These are phyloP conservation scores for Hippocampus zosterae DNA, from an alignment of 2,113 vertebrate genomes.

Conservation along the genomic window DNA sequence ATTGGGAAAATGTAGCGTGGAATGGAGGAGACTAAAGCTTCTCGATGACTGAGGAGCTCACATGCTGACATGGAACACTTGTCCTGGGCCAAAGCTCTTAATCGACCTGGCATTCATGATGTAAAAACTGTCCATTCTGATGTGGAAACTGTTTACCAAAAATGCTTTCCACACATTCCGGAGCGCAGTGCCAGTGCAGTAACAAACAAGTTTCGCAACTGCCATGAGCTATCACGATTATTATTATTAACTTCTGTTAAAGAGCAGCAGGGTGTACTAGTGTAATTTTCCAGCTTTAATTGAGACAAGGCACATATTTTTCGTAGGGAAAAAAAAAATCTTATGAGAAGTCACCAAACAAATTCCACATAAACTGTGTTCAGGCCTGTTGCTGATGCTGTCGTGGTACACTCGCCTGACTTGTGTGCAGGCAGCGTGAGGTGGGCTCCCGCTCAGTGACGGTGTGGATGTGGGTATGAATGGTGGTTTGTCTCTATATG, in stretches of 20 bases:
- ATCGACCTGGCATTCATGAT: slow-evolving; percentile 5
- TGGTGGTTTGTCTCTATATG: too few relatives aligned
- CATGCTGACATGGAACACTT: slow-evolving; percentile 6
- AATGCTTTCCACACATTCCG: neutral
- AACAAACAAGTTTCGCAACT: slow-evolving; percentile 16
- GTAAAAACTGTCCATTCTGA: neutral
- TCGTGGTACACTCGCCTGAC: too few relatives aligned
- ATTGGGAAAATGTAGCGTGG: slow-evolving; percentile 33
- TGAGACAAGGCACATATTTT: neutral
- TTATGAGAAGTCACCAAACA: too few relatives aligned
- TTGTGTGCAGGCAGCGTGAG: too few relatives aligned
- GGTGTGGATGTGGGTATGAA: too few relatives aligned
- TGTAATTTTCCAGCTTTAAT: neutral
- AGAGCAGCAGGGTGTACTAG: neutral
- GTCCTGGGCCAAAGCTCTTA: neutral
- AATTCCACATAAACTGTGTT: neutral
- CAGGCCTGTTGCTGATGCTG: too few relatives aligned
- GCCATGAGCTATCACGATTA: neutral
- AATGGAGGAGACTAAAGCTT: slow-evolving; percentile 3
- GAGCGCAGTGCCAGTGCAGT: neutral
- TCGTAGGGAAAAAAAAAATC: neutral
- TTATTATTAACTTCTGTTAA: neutral
- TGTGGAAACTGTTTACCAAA: neutral
- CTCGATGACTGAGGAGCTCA: slow-evolving; percentile 23
- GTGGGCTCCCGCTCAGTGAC: too few relatives aligned